Conservation (phyloP, 1,140 invertebrate genomes). For the Hylaeus volcanicus region DNA sequence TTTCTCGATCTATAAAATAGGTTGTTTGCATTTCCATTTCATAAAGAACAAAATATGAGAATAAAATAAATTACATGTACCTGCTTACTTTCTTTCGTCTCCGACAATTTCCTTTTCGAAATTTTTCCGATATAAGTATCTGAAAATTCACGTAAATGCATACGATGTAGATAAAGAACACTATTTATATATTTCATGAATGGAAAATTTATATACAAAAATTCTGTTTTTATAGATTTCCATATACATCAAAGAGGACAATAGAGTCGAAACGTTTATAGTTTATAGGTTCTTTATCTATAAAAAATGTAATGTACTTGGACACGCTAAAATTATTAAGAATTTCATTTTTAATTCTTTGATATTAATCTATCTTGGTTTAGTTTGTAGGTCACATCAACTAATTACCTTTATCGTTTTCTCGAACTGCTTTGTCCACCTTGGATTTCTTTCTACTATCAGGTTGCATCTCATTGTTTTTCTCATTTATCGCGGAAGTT, state of each 20-base stretch:
- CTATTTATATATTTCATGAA: too few species aligned
- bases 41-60: neutral
- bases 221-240: too few species aligned
- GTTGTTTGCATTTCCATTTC: conserved; percentile 5
- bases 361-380: too few species aligned
- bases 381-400: neutral
- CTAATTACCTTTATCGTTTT: conserved; percentile 44
- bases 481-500: neutral
- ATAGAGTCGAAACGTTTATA: too few species aligned
- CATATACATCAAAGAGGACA: too few species aligned
- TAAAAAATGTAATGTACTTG: too few species aligned
- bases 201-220: too few species aligned
- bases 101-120: conserved; percentile 55
- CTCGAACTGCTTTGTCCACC: conserved; percentile 12
- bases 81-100: conserved; percentile 55
- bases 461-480: conserved; percentile 10
- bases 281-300: too few species aligned
- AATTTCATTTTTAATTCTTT: too few species aligned
- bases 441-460: conserved; percentile 33
- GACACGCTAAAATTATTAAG: too few species aligned
- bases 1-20: conserved; percentile 59
- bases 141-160: conserved; percentile 1
- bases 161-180: too few species aligned
- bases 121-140: conserved; percentile 43
- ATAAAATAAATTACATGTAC: conserved; percentile 42